Conservation (phyloP, 2,888 invertebrate species). For the Hemistola chrysoprasaria region DNA sequence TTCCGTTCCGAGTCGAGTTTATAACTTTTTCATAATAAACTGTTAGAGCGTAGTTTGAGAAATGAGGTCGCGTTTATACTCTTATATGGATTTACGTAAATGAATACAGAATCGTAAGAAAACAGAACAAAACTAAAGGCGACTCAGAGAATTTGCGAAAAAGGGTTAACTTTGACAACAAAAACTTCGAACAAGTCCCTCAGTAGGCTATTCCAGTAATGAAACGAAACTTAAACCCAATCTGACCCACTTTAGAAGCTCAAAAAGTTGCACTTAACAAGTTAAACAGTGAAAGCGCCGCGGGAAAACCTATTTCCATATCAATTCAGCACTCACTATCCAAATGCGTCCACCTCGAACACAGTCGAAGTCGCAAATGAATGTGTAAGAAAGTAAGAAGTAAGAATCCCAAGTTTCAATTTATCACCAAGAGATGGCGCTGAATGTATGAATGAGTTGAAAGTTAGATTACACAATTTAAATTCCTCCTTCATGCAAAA, state of each 20-base stretch:
- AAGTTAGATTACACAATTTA: slow-evolving; percentile 83
- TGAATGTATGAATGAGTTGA: slow-evolving; percentile 82
- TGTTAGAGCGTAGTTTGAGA: slow-evolving; percentile 20
- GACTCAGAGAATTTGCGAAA: too few relatives aligned
- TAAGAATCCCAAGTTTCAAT: slow-evolving; percentile 77
- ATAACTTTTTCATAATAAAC: slow-evolving; percentile 43
- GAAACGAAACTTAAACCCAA: slow-evolving; percentile 2
- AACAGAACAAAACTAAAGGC: too few relatives aligned
- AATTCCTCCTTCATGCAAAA: slow-evolving; percentile 82
- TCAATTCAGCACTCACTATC: slow-evolving; percentile 41
- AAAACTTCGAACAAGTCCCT: too few relatives aligned
- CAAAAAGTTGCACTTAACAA: slow-evolving; percentile 22
- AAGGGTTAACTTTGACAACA: too few relatives aligned
- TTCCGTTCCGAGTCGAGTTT: slow-evolving; percentile 25
- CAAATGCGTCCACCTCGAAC: slow-evolving; percentile 36
- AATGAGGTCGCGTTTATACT: slow-evolving; percentile 11
- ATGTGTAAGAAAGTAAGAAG: slow-evolving; percentile 36
- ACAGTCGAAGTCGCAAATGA: slow-evolving; percentile 58
- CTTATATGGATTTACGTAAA: slow-evolving; percentile 14
- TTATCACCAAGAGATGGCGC: slow-evolving; percentile 79
- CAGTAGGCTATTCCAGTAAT: background rate
- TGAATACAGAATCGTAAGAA: slow-evolving; percentile 1
- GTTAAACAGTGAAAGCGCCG: slow-evolving; percentile 35
- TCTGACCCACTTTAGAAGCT: slow-evolving; percentile 14
- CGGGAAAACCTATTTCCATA: slow-evolving; percentile 45